Evolutionary conservation across 1,140 invertebrate species (phyloP), one percentile per base, ranked within the genome.

Genomic region (Cydia strobilella): DNA sequence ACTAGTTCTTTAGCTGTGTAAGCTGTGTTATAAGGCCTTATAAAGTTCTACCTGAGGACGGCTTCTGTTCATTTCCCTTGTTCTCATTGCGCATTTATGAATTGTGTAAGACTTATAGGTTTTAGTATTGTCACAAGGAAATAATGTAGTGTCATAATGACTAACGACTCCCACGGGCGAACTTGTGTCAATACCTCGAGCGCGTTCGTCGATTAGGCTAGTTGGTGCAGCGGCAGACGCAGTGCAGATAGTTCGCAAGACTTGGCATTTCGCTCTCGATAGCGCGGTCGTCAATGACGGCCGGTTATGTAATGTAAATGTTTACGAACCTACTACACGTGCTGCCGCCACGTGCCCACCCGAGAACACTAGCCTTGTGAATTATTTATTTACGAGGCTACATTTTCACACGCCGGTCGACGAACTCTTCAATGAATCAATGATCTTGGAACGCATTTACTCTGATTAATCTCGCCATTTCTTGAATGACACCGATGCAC

Each of bases 351-450:
- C 89, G 90, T 91, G 90, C 86, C 85, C 82, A 83, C 77, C 82
- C 81, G 86, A 87, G 88, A 92, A 90, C 87, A 92, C 90, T 90
- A 92, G 89, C 90, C 89, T 92, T 92, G 90, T 92, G 89, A 92
- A 92, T 92, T 92, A 92, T 92, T 92, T 92, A 92, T 92, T 92
- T 92, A 91, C 90, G 90, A 91, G 76, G 72, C 88, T 89, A 90
- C 89, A 92, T 91, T 92, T 90, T 92, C 89, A 90, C 90, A 91
- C 90, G 90, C 85, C 89, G 90, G 90, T 90, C 90, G 89, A 84
- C 74, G 90, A 92, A 88, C 90, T 87, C 89, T 82, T 76, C 82
- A 86, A 82, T 88, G 88, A 88, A 82, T 76, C 82, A 86, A 82
- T 88, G 88, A 88, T 92, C 89, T 91, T 89, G 90, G 85, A 89